phyloP scores from a whole-genome alignment of 2,797 vertebrate species.

The Thunnus albacares region DNA sequence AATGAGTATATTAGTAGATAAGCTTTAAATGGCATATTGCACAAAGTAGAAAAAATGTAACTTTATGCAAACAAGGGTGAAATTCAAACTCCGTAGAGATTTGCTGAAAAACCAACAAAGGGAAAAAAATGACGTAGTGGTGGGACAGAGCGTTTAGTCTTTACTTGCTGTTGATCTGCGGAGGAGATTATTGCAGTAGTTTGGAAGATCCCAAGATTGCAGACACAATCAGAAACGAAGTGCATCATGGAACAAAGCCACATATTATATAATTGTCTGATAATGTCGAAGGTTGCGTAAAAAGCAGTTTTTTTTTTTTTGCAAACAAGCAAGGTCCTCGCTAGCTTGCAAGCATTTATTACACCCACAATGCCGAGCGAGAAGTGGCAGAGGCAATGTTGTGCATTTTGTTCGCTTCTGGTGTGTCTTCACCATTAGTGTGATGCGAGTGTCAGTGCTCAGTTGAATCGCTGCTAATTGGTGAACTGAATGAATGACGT shows the following conservation, averaged over 20 bases:
- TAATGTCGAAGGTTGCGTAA: background rate
- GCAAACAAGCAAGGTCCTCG: background rate
- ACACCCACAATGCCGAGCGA: background rate
- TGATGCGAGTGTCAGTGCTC: constrained; percentile 20
- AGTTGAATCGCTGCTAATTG: background rate
- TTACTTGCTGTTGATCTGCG: background rate
- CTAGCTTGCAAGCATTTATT: background rate
- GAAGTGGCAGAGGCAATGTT: background rate
- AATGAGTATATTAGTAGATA: background rate
- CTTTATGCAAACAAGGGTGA: too few relatives aligned
- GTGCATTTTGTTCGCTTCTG: background rate
- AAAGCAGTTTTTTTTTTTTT: background rate
- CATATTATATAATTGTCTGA: background rate
- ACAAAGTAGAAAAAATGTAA: background rate
- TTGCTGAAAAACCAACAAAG: too few relatives aligned
- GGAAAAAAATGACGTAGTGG: too few relatives aligned
- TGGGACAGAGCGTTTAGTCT: background rate
- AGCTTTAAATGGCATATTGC: background rate
- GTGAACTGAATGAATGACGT: constrained; percentile 11
- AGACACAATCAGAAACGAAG: background rate
- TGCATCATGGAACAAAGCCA: background rate
- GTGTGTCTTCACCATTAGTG: background rate
- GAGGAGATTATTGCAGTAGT: too few relatives aligned
- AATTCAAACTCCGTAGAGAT: too few relatives aligned
- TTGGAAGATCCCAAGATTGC: background rate